These are phyloP conservation scores for Drosophila ercepeae DNA, from an alignment of 1,140 invertebrate species.

Conservation along the genomic window DNA sequence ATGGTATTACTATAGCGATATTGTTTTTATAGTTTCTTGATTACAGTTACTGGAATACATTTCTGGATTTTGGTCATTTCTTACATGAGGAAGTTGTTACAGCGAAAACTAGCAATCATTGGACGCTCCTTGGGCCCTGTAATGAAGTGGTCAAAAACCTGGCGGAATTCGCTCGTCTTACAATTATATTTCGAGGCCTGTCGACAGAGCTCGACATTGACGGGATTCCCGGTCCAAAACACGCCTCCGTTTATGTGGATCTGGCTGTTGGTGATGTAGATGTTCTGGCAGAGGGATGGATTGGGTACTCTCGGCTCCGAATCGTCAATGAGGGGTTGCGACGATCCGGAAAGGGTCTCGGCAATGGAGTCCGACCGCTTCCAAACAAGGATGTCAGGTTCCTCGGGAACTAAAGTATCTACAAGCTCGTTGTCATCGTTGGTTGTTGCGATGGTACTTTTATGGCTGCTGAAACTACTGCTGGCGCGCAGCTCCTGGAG, in stretches of 20 bases:
- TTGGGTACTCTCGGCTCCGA: background rate
- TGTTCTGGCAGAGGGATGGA: background rate
- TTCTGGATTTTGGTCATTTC: conserved; percentile 9
- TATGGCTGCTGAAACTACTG: conserved; percentile 11
- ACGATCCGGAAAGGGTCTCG: background rate
- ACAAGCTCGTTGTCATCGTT: background rate
- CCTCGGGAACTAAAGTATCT: background rate
- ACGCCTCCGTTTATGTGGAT: conserved; percentile 50
- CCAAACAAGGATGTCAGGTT: background rate
- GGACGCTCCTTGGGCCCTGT: conserved; percentile 20
- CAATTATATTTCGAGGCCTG: conserved; percentile 1
- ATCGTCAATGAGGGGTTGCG: background rate
- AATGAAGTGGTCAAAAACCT: conserved; percentile 49
- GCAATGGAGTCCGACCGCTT: background rate
- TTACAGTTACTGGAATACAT: background rate
- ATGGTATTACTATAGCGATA: background rate
- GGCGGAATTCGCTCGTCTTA: conserved; percentile 48
- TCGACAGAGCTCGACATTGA: conserved; percentile 13
- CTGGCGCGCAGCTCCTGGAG: conserved; percentile 36
- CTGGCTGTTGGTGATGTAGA: conserved; percentile 59
- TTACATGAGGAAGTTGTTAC: conserved; percentile 42
- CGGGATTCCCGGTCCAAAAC: conserved; percentile 1
- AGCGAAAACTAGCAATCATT: conserved; percentile 27
- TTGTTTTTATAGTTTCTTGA: background rate
- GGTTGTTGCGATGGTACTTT: background rate